A percentile compares a stretch with the other conserved stretches of the same genome.
phyloP scores from a whole-genome alignment of 2,113 vertebrate species.

The Tragelaphus strepsiceros region DNA sequence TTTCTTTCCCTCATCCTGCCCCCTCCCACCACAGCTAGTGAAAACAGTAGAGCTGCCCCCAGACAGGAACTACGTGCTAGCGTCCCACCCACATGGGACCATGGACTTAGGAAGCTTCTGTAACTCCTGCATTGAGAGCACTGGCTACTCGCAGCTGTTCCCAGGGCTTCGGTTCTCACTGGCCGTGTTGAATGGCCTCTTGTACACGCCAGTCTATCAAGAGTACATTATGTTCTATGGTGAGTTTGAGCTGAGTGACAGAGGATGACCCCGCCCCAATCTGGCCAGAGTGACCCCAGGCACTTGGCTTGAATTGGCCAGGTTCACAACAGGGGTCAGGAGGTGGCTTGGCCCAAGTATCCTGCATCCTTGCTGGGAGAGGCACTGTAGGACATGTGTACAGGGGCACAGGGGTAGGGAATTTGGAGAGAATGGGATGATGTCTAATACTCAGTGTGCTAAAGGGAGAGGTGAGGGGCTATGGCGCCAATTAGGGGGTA shows the following conservation, averaged over 20 bases:
- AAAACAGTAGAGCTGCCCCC: slow-evolving; percentile 83
- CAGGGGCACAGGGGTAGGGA: neutral
- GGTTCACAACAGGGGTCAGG: neutral
- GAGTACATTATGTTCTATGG: slow-evolving; percentile 81
- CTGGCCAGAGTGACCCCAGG: accelerated
- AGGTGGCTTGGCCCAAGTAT: neutral
- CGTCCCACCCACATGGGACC: slow-evolving; percentile 85
- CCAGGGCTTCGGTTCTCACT: slow-evolving; percentile 74
- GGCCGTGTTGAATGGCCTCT: slow-evolving; percentile 73
- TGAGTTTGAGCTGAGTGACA: slow-evolving; percentile 31
- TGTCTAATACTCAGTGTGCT: neutral
- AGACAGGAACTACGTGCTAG: slow-evolving; percentile 83
- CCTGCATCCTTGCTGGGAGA: neutral
- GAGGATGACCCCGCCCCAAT: neutral
- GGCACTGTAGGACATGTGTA: neutral
- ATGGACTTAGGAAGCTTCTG: slow-evolving; percentile 74
- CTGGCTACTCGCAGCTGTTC: slow-evolving; percentile 75
- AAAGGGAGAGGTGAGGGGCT: too few relatives aligned
- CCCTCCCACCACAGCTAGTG: slow-evolving; percentile 78
- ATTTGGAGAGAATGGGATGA: neutral
- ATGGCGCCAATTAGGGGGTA: accelerated
- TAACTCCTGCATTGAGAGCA: slow-evolving; percentile 80
- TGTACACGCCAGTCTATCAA: slow-evolving; percentile 79
- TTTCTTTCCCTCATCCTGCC: neutral
- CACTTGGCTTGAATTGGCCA: neutral